These are phyloP conservation scores for Lophotriccus pileatus DNA, from an alignment of 2,797 vertebrate species.

Conservation along the genomic window DNA sequence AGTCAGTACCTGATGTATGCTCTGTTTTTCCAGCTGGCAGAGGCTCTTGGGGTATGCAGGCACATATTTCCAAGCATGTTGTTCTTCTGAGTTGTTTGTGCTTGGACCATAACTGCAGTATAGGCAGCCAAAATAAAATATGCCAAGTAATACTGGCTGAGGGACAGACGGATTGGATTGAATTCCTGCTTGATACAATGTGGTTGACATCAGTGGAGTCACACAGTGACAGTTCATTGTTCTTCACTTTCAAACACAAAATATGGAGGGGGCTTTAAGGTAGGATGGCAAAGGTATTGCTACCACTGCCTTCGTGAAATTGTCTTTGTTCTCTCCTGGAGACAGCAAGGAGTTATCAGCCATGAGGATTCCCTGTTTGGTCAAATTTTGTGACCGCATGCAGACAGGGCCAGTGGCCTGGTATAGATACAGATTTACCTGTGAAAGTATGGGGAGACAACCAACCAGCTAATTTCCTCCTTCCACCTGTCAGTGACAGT, in stretches of 20 bases:
- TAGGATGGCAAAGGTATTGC: neutral
- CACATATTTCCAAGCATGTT: constrained; percentile 47
- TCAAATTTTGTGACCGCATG: neutral
- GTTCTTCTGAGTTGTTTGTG: constrained; percentile 49
- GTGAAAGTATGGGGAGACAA: neutral
- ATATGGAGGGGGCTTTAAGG: neutral
- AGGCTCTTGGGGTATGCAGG: neutral
- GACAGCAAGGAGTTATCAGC: neutral
- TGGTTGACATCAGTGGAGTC: neutral
- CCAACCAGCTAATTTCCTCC: neutral
- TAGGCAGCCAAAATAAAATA: constrained; percentile 57
- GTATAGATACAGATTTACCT: neutral
- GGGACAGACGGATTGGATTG: neutral
- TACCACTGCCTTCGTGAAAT: neutral
- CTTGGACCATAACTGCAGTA: constrained; percentile 33
- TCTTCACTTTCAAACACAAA: constrained; percentile 40
- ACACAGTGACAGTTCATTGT: constrained; percentile 43
- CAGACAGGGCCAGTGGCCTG: neutral
- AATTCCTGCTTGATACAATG: constrained; percentile 36
- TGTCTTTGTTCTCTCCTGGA: neutral
- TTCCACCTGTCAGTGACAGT: neutral
- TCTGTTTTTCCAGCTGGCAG: constrained; percentile 63
- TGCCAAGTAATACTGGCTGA: constrained; percentile 65
- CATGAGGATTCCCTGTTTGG: neutral
- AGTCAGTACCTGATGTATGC: neutral